Base-by-base conservation (phyloP, 2,113 vertebrate genomes). In the Microcebus griseorufus region DNA sequence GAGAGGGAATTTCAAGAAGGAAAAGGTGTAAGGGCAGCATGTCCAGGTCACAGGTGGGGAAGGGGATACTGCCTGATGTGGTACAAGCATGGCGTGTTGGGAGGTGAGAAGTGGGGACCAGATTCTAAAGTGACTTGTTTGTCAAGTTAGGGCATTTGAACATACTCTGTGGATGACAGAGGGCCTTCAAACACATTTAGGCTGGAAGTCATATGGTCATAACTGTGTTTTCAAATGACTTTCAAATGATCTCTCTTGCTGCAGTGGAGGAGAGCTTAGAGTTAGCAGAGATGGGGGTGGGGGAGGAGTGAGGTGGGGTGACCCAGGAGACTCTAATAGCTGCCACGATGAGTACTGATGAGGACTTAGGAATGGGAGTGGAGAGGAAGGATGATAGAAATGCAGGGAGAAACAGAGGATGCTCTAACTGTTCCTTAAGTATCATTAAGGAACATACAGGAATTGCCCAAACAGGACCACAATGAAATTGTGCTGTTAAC, bases 221-320 rank as follows among this genome's bases (percentile, higher is more conserved):
- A 90, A 82, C 23, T 72, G n/a, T 96, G 80, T 93, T 95, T 97
- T 90, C 23, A 34, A 70, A 86, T 92, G 45, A 92, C 91, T 95
- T 97, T 90, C 20, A 34, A 70, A 86, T 86, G 45, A 89, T 92
- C 16, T 69, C 23, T 83, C n/a, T 48, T 45, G 53, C 32, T 93
- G 55, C 17, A 62, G 60, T 73, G 70, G 45, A 86, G n/a, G 58
- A 84, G 42, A 55, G 45, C 11, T 79, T 81, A 72, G 6, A 48
- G 76, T 69, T 69, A 94, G 75, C 32, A 88, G 45, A 48, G 39
- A 17, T 83, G 55, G 69, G 23, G 25, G 39, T 18, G 42, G 18
- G 18, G 2, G 16, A 55, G 62, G 79, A 4, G 1, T 76, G 42
- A 18, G n/a, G 39, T 14, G 37, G 73, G 53, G 42, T 39, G 51